phyloP scores from a whole-genome alignment of 2,888 invertebrate genomes.

The Drosophila silvestris region DNA sequence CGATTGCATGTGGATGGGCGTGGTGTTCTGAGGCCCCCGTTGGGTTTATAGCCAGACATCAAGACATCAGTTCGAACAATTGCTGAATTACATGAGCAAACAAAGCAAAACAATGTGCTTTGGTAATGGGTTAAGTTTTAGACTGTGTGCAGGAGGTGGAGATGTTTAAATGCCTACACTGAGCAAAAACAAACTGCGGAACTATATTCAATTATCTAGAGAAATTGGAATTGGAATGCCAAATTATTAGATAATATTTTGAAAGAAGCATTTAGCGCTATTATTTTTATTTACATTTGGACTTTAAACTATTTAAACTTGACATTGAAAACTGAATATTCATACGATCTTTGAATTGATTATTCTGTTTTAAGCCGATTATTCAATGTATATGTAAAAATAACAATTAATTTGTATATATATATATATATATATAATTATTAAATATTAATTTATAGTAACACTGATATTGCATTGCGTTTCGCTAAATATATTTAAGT shows the following conservation, averaged over 20 bases:
- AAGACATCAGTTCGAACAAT: constrained; percentile 22
- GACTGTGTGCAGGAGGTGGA: background rate
- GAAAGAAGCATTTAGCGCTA: background rate
- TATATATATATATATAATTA: background rate
- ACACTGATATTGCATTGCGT: background rate
- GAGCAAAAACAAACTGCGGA: background rate
- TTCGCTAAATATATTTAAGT: too few relatives aligned
- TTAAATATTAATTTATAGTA: background rate
- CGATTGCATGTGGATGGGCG: background rate
- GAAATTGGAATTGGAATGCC: background rate
- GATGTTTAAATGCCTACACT: constrained; percentile 18
- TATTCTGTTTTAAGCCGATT: background rate
- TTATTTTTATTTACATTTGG: background rate
- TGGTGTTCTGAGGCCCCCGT: background rate
- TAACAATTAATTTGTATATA: too few relatives aligned
- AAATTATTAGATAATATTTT: background rate
- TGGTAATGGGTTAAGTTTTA: constrained; percentile 36
- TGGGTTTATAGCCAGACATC: constrained; percentile 18
- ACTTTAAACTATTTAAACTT: background rate
- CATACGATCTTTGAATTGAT: background rate
- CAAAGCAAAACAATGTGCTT: constrained; percentile 26
- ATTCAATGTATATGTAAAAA: background rate
- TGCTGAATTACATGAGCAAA: constrained; percentile 38
- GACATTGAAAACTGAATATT: background rate
- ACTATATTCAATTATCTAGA: background rate